A percentile compares a stretch with the other conserved stretches of the same genome.
These are phyloP conservation scores for Orycteropus afer DNA, from an alignment of 2,113 vertebrate genomes.

Conservation along the genomic window DNA sequence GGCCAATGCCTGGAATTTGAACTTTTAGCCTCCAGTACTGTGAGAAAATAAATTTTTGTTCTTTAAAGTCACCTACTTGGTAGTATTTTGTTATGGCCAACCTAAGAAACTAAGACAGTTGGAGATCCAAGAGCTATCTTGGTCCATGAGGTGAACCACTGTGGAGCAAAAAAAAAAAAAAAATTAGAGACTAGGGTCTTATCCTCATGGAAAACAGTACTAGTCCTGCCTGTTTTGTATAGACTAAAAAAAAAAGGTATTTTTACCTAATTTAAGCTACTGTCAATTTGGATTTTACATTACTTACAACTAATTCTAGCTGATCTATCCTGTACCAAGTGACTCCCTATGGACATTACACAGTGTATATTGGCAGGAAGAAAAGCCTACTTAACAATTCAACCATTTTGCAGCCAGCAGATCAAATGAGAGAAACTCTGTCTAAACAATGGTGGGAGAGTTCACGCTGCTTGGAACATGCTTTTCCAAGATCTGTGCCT, in stretches of 20 bases:
- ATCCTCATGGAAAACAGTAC: not conserved
- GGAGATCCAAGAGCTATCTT: not conserved
- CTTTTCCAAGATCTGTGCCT: not conserved
- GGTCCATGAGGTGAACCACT: not conserved
- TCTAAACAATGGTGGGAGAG: not conserved
- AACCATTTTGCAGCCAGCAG: not conserved
- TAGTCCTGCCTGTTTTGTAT: not conserved
- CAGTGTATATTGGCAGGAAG: not conserved
- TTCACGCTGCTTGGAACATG: not conserved
- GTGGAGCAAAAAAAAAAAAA: not conserved
- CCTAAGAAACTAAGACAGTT: not conserved
- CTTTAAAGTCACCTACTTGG: not conserved
- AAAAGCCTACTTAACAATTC: not conserved
- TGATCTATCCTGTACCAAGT: not conserved
- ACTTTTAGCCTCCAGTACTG: not conserved
- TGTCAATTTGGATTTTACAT: not conserved
- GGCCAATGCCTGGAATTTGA: not conserved
- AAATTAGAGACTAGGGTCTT: too few species aligned
- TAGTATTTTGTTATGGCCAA: not conserved
- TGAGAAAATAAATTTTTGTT: not conserved
- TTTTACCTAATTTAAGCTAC: constrained; percentile 16
- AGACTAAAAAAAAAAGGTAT: not conserved
- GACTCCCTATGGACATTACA: not conserved
- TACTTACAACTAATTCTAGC: not conserved
- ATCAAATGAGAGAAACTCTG: not conserved